phyloP scores from a whole-genome alignment of 35 echinoderm and acorn worm species.

The Amphiura filiformis region DNA sequence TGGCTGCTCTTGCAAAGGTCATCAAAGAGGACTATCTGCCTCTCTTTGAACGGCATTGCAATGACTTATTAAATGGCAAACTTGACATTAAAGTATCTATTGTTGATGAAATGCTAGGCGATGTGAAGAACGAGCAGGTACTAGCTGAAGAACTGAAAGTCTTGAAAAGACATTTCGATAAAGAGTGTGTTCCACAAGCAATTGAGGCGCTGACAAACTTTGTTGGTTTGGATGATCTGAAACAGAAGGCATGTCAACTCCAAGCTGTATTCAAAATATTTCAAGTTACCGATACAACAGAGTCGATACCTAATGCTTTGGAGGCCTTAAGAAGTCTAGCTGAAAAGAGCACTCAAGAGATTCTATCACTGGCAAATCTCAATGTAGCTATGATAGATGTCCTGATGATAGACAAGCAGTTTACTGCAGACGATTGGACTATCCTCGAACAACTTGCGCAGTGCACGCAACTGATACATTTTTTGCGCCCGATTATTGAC shows the following conservation, averaged over 20 bases:
- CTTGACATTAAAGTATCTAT: not conserved
- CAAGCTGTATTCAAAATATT: constrained; percentile 9
- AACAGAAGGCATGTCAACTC: constrained; percentile 1
- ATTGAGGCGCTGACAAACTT: not conserved
- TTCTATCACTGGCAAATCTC: not conserved
- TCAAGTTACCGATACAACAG: not conserved
- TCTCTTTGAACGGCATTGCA: not conserved
- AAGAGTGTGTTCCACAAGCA: not conserved
- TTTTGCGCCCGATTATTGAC: constrained; percentile 22
- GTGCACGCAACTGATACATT: constrained; percentile 1
- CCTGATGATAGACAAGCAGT: not conserved
- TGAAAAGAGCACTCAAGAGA: not conserved
- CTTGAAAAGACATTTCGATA: not conserved
- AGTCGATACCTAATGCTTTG: not conserved
- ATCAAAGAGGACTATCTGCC: not conserved
- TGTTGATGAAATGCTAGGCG: not conserved
- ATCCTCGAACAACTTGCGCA: not conserved
- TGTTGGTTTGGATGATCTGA: not conserved
- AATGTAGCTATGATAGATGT: not conserved
- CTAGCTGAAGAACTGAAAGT: not conserved
- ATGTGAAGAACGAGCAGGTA: not conserved
- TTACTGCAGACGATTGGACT: constrained; percentile 8
- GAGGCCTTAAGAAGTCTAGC: not conserved
- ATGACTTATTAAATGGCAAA: too few relatives aligned
- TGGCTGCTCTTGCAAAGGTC: not conserved